phyloP scores from a whole-genome alignment of 2,888 invertebrate genomes.

The Mesorhabditis belari region DNA sequence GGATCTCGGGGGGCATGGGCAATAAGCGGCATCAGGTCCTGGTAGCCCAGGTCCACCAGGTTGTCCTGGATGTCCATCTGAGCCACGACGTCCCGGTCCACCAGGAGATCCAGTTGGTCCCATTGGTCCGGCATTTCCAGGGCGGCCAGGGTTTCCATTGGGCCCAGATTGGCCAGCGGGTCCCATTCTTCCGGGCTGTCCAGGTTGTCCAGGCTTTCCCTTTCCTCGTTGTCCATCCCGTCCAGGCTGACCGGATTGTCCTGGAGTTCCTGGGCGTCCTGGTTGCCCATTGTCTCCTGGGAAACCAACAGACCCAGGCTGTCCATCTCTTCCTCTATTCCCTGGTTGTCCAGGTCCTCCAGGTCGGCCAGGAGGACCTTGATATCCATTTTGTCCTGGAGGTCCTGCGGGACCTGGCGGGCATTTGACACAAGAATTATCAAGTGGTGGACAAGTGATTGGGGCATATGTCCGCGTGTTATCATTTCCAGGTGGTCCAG shows the following conservation, averaged over 20 bases:
- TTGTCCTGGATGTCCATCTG: constrained; percentile 26
- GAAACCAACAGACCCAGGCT: constrained; percentile 7
- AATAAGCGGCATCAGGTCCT: constrained; percentile 35
- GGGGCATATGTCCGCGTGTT: constrained; percentile 26
- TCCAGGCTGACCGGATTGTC: constrained; percentile 20
- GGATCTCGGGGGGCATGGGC: constrained; percentile 35
- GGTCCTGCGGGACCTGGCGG: constrained; percentile 26
- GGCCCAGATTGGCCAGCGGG: too few relatives aligned
- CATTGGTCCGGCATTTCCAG: constrained; percentile 20
- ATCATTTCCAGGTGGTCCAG: constrained; percentile 32
- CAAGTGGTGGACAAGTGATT: constrained; percentile 24
- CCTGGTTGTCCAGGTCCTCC: constrained; percentile 25
- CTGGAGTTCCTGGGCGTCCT: constrained; percentile 14
- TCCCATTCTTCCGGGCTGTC: constrained; percentile 21
- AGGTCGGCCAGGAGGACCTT: constrained; percentile 25
- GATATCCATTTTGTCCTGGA: constrained; percentile 15
- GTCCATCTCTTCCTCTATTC: constrained; percentile 23
- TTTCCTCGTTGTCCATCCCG: constrained; percentile 23
- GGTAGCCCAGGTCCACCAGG: constrained; percentile 30
- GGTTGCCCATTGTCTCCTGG: constrained; percentile 9
- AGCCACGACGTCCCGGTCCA: constrained; percentile 5
- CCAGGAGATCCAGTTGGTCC: constrained; percentile 31
- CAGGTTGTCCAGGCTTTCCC: constrained; percentile 24
- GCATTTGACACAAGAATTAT: constrained; percentile 25
- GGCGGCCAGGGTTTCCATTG: constrained; percentile 25